Base-by-base conservation (phyloP, 2,113 vertebrate species). In the Neodontobutis hainanensis region DNA sequence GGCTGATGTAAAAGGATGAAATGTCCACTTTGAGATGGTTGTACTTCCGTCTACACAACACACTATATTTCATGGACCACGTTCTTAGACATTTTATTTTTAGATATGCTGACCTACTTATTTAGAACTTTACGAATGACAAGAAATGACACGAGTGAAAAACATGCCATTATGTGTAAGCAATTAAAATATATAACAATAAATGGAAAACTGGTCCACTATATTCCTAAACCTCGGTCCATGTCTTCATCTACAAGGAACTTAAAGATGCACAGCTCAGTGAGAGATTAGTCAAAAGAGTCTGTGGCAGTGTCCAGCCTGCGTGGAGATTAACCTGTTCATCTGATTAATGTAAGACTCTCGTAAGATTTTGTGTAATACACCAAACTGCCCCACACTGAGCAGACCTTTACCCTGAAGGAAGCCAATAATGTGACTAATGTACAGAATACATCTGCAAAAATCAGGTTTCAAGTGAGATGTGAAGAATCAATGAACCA, bases 391-490 rank as follows among this genome's bases (percentile, higher is more conserved):
- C 68, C 60, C 43, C 69, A 63, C 79, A 87, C 72, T 27, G 56
- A 43, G 73, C 11, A 82, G 61, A 92, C 88, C 88, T 89, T 79
- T 79, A 79, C 43, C 85, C 89, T 85, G 42, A 15, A 5, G 19
- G 63, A 59, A 58, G 69, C 53, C 68, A 69, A 69, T 71, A 67
- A 76, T 44, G 35, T 14, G 61, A 46, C 44, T 12, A 46, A 46
- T 40, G 38, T 40, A 40, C 2, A 40, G 5, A 8, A 40, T 5
- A 40, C 38, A 40, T 40, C 5, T 40, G 5, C 8, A 40, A 8
- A 40, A 1, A 40, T 40, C 38, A 40, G 2, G 3, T 40, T 40
- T 40, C 38, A 40, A 8, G 4, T 40, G 8, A 40, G 38, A 40
- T 40, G 38, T 40, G 38, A 8, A 40, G 38, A 40, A 40, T 40